These are phyloP conservation scores for Diglossa cyanea DNA, from an alignment of 2,797 vertebrate species.

Conservation along the genomic window DNA sequence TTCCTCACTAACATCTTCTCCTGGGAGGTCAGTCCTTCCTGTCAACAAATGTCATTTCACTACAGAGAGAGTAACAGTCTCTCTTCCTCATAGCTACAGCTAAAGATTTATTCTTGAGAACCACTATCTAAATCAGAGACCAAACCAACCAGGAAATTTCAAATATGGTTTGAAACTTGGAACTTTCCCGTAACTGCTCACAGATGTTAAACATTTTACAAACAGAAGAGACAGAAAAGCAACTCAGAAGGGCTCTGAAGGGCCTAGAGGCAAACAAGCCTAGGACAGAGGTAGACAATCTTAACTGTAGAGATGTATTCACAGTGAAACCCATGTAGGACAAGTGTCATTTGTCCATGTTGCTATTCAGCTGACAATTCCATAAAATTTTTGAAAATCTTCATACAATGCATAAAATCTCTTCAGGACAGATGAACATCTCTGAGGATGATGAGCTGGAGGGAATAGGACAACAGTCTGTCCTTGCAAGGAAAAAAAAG, in stretches of 20 bases:
- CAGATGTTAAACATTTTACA: background rate
- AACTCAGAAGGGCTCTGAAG: background rate
- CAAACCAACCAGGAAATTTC: background rate
- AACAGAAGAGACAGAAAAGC: background rate
- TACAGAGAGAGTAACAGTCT: background rate
- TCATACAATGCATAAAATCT: background rate
- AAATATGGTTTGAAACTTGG: rapidly evolving
- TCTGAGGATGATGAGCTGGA: background rate
- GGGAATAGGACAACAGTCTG: background rate
- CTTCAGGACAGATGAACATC: background rate
- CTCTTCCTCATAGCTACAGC: background rate
- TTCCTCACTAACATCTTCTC: background rate
- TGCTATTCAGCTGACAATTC: background rate
- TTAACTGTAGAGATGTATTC: background rate
- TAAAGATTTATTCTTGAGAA: background rate
- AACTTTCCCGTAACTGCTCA: background rate
- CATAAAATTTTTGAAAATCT: background rate
- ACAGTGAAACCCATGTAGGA: background rate
- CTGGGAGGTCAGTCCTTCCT: background rate
- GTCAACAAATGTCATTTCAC: background rate
- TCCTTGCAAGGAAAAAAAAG: background rate
- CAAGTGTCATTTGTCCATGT: background rate
- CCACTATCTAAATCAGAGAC: background rate
- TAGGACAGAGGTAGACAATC: background rate
- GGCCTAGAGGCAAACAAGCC: background rate